Evolutionary conservation across 1,140 invertebrate genomes (phyloP), one percentile per base, ranked within the genome.

Genomic region (Aporrectodea caliginosa): DNA sequence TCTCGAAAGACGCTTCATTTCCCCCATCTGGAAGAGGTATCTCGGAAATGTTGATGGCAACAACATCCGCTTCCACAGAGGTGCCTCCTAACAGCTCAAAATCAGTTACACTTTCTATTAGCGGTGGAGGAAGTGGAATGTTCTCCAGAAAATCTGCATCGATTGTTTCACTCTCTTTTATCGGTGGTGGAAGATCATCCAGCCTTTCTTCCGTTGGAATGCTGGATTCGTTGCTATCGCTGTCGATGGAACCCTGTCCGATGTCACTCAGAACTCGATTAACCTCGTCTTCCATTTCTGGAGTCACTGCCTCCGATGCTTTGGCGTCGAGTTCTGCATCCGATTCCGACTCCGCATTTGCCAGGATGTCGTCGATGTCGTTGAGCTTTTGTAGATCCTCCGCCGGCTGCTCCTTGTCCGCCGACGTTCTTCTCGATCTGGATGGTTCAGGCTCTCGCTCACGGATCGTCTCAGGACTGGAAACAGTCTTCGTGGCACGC

Each of bases 131-230:
- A 35, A 22, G 75, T 16, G 75, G 32, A 72, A 58, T 58, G 58
- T 68, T 73, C 78, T 14, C 33, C 43, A 35, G 73, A 29, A 77
- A 77, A 6, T 77, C n/a, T n/a, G n/a, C 73, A 33, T 29, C 34
- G 2, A 35, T 14, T 34, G 43, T 12, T 58, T n/a, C 6, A 58
- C 43, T 22, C 6, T 22, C 43, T 6, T 6, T 22, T 58, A 58
- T 58, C 22, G 43, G 43, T 58, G 43, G 22, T 22, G 43, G 43
- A 58, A 6, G 43, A 6, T 58, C 43, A 6, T 12, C 6, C 43
- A 6, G 43, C 43, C 43, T 58, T 58, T 22, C 43, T 22, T 58
- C 43, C 43, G 43, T 12, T 6, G 43, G 6, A 22, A 58, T 58
- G 43, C 43, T 58, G 43, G 43, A 58, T 22, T 6, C 43, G 6